Evolutionary conservation across 1,140 invertebrate species (phyloP).

Genomic region (Cotesia chilonis): DNA sequence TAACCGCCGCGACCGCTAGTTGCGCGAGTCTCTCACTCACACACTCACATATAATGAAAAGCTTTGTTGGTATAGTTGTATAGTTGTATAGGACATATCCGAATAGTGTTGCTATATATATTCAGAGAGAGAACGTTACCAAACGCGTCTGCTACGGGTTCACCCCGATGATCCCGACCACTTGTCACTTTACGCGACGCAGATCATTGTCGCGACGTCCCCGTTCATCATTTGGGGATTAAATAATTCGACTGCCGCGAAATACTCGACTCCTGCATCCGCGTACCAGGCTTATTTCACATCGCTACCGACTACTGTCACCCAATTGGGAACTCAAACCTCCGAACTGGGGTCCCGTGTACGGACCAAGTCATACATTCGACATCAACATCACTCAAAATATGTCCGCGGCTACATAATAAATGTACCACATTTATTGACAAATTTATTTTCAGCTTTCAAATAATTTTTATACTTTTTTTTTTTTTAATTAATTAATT

Average conservation of each 20-base stretch:
- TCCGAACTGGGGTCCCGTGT: background rate
- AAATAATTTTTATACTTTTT: too few species aligned
- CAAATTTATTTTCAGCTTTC: too few species aligned
- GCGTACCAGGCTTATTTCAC: slow-evolving; percentile 25
- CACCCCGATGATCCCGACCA: slow-evolving; percentile 63
- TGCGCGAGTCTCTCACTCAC: slow-evolving; percentile 37
- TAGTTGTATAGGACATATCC: slow-evolving; percentile 18
- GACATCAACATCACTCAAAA: too few species aligned
- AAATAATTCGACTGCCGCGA: slow-evolving; percentile 56
- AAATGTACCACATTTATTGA: too few species aligned
- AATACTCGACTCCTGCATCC: slow-evolving; percentile 24
- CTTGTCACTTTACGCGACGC: slow-evolving; percentile 64
- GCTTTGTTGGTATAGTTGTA: slow-evolving; percentile 6
- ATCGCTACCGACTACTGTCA: slow-evolving; percentile 2
- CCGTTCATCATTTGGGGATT: slow-evolving; percentile 65
- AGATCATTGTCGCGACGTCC: slow-evolving; percentile 70
- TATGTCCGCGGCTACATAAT: too few species aligned
- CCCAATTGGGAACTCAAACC: too few species aligned
- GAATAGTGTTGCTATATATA: slow-evolving; percentile 18
- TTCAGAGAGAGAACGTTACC: background rate
- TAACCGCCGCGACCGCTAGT: slow-evolving; percentile 33
- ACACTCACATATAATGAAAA: slow-evolving; percentile 16
- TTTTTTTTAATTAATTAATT: too few species aligned
- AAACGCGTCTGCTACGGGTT: slow-evolving; percentile 44
- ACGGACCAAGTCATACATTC: background rate